Conservation (phyloP, 2,888 invertebrate species). For the Agonopterix alstromeriana region DNA sequence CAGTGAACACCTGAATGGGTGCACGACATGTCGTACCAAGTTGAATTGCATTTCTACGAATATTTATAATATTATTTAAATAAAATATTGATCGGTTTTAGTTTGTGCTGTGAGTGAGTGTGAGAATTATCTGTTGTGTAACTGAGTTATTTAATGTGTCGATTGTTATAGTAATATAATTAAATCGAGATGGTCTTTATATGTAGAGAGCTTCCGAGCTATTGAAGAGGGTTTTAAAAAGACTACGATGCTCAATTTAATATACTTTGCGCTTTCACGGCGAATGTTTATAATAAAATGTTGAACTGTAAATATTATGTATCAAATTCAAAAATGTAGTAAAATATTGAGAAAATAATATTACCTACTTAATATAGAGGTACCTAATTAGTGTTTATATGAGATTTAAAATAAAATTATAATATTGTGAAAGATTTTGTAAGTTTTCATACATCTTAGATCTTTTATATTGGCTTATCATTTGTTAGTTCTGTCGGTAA, state of each 20-base stretch:
- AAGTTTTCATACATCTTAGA: slow-evolving; percentile 54
- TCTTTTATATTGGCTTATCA: slow-evolving; percentile 65
- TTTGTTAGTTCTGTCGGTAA: slow-evolving; percentile 27
- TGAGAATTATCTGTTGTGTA: slow-evolving; percentile 54
- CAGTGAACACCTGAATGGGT: slow-evolving; percentile 33
- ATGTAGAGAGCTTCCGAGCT: slow-evolving; percentile 50
- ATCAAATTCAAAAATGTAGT: slow-evolving; percentile 65
- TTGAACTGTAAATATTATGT: slow-evolving; percentile 60
- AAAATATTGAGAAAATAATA: slow-evolving; percentile 52
- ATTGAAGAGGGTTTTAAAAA: slow-evolving; percentile 31
- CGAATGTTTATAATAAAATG: slow-evolving; percentile 52
- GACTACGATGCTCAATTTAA: slow-evolving; percentile 67
- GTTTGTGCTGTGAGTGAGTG: slow-evolving; percentile 70
- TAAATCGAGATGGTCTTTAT: slow-evolving; percentile 34
- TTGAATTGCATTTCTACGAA: slow-evolving; percentile 72
- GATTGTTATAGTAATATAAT: slow-evolving; percentile 47
- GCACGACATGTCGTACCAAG: slow-evolving; percentile 67
- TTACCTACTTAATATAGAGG: slow-evolving; percentile 52
- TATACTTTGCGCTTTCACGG: slow-evolving; percentile 67
- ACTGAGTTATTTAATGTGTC: slow-evolving; percentile 70
- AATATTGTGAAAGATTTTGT: slow-evolving; percentile 61
- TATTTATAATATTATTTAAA: slow-evolving; percentile 69
- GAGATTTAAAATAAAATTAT: slow-evolving; percentile 64
- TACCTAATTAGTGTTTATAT: slow-evolving; percentile 71
- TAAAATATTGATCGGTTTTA: slow-evolving; percentile 59